Evolutionary conservation across 2,797 vertebrate species (phyloP), one percentile per base, ranked within the genome.

Genomic region (Fringilla coelebs): DNA sequence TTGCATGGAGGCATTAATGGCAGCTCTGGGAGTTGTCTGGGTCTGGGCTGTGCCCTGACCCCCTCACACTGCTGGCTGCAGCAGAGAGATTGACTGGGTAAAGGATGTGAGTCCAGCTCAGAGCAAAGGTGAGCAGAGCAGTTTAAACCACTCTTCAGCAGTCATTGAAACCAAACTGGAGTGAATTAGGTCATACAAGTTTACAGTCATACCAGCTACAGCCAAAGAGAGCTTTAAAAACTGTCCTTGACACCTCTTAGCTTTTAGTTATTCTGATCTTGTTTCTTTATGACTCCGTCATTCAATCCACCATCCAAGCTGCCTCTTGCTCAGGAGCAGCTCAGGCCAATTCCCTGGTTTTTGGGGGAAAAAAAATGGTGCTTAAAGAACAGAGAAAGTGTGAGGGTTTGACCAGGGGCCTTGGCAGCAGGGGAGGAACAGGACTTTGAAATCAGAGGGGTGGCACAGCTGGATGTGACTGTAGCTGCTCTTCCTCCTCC

Each of bases 221-320:
- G 62, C 58, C 1, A 5, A 91, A 49, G 43, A 85, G 57, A 81
- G 66, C 83, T 90, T 88, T 84, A 84, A 77, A 95, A 89, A 84
- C 43, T 78, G 54, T 84, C 88, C 88, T 85, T 94, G 88, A 94
- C 73, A 72, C 76, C 80, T 90, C 88, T 90, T 66, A 78, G 51
- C 36, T 88, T 94, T 90, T 55, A 85, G 67, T 78, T 78, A 58
- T 78, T 80, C 74, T 82, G 85, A 85, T 76, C 74, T 76, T 62
- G 43, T 70, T 95, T 94, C 79, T 88, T 88, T 93, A 86, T 81
- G 76, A 40, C 49, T 91, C 68, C 88, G 87, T 78, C 85, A 86
- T 81, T 94, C 83, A 91, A 34, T 45, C 54, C 41, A 62, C 62
- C 5, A 4, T 43, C 46, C n/a, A 55, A 78, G 26, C 58, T 62